phyloP scores from a whole-genome alignment of 2,888 invertebrate species.

The Mythimna loreyi region DNA sequence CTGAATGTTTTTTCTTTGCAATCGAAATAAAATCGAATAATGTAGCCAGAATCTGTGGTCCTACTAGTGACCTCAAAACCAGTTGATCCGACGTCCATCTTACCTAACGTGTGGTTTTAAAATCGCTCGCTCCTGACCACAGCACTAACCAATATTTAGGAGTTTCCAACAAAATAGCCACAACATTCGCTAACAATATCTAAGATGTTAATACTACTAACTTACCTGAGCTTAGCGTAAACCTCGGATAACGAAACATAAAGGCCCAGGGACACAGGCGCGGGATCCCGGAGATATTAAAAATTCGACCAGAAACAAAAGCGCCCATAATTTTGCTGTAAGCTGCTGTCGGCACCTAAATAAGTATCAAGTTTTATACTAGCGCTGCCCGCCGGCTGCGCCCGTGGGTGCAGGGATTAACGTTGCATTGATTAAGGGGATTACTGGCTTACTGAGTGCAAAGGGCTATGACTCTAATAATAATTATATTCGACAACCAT shows the following conservation, averaged over 20 bases:
- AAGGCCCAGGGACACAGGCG: conserved; percentile 62
- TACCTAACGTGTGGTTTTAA: neutral
- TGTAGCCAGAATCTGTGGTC: neutral
- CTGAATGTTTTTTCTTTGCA: neutral
- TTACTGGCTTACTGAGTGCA: conserved; percentile 47
- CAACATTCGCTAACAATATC: conserved; percentile 44
- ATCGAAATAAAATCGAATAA: neutral
- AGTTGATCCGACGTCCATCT: neutral
- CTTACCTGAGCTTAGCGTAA: conserved; percentile 60
- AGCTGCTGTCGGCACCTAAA: conserved; percentile 62
- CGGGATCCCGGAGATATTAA: conserved; percentile 67
- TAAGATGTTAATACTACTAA: conserved; percentile 62
- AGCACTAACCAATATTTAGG: conserved; percentile 14
- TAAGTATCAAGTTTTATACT: conserved; percentile 60
- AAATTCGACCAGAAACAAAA: conserved; percentile 71
- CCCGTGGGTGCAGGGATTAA: conserved; percentile 44
- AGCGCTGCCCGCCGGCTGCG: conserved; percentile 4
- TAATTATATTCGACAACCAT: too few species aligned
- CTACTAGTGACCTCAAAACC: neutral
- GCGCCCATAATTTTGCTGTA: conserved; percentile 64
- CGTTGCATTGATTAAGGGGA: conserved; percentile 60
- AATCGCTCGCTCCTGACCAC: neutral
- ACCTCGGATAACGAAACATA: conserved; percentile 56
- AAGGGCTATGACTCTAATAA: conserved; percentile 6
- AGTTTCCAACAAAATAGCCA: conserved; percentile 30